Conservation (phyloP, 1,140 invertebrate genomes). For the Apis cerana region DNA sequence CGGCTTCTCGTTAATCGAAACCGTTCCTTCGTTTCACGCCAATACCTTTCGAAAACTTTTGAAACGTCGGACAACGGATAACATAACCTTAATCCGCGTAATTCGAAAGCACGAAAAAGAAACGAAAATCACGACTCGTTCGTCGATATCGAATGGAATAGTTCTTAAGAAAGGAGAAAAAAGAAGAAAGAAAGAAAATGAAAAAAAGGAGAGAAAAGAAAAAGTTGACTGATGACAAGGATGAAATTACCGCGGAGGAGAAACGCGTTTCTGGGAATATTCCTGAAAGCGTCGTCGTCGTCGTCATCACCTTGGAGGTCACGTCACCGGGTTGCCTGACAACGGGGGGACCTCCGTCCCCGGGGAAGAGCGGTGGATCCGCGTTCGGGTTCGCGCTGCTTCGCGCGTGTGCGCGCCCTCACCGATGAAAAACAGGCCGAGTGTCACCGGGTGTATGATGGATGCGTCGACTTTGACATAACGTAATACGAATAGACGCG, state of each 20-base stretch:
- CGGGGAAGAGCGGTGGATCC: constrained; percentile 39
- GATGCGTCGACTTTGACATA: constrained; percentile 73
- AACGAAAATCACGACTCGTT: neutral
- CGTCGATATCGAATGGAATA: neutral
- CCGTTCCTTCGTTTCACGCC: neutral
- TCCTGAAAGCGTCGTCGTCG: constrained; percentile 36
- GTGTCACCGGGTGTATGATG: constrained; percentile 67
- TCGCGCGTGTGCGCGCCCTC: constrained; percentile 8
- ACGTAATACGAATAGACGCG: constrained; percentile 69
- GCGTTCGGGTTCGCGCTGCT: constrained; percentile 12
- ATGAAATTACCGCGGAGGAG: constrained; percentile 33
- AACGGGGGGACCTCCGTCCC: constrained; percentile 34
- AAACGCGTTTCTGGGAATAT: constrained; percentile 54
- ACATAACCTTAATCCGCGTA: too few relatives aligned
- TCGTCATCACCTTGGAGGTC: constrained; percentile 42
- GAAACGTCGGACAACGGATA: too few relatives aligned
- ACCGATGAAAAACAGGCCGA: constrained; percentile 34
- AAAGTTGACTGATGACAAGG: constrained; percentile 28
- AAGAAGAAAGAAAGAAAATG: too few relatives aligned
- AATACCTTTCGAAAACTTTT: neutral
- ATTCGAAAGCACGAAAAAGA: too few relatives aligned
- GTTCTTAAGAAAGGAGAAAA: too few relatives aligned
- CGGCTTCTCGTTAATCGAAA: constrained; percentile 24
- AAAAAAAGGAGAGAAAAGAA: neutral
- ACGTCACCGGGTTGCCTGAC: constrained; percentile 56